Conservation (phyloP, 2,797 vertebrate genomes). For the Cryptoblepharus egeriae region DNA sequence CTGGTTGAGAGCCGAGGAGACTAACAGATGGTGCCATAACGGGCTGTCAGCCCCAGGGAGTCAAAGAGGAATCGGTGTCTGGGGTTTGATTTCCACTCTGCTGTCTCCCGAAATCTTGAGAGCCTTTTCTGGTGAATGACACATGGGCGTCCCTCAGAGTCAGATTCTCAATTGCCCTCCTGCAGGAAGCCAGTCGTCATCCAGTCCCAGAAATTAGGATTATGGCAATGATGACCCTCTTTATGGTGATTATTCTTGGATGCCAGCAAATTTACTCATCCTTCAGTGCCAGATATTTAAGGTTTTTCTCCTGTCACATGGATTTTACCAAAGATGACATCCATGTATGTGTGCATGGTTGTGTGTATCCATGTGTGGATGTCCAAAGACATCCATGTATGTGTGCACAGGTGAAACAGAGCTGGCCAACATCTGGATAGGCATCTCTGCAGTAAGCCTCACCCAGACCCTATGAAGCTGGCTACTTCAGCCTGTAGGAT, state of each 20-base stretch:
- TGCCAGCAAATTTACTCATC: too few relatives aligned
- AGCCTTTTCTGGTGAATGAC: background rate
- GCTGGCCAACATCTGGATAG: too few relatives aligned
- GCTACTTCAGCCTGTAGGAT: too few relatives aligned
- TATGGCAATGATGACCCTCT: background rate
- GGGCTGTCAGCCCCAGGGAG: slow-evolving; percentile 47
- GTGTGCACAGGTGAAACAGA: background rate
- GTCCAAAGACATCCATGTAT: too few relatives aligned
- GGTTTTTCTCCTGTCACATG: too few relatives aligned
- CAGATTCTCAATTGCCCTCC: too few relatives aligned
- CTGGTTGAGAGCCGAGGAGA: slow-evolving; percentile 1
- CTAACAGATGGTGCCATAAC: slow-evolving; percentile 50
- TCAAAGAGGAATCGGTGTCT: slow-evolving; percentile 39
- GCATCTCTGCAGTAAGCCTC: too few relatives aligned
- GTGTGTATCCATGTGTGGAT: background rate
- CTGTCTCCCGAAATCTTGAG: slow-evolving; percentile 39
- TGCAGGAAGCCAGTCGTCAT: fast-evolving
- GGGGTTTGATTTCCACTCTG: slow-evolving; percentile 54
- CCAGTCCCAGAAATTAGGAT: background rate
- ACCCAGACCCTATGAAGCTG: too few relatives aligned
- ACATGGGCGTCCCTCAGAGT: background rate
- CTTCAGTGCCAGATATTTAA: too few relatives aligned
- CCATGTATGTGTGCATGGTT: background rate
- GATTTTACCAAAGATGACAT: too few relatives aligned
- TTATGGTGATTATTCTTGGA: too few relatives aligned